Percentiles rank a stretch among this genome's conserved stretches.
These are phyloP conservation scores for Rousettus madagascariensis DNA, from an alignment of 2,797 vertebrate species.

Conservation along the genomic window DNA sequence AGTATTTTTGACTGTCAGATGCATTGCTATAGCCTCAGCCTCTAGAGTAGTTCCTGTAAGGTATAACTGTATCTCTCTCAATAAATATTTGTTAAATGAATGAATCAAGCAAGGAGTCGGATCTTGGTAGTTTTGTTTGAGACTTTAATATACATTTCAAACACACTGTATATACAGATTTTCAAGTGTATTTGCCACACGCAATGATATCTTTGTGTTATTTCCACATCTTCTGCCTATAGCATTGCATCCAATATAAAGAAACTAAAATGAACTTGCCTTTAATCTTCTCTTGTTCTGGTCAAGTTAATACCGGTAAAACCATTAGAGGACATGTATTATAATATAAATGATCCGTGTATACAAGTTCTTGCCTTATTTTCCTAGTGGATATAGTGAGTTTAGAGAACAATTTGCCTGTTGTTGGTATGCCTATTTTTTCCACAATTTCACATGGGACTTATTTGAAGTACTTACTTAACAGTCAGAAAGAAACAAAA, in stretches of 20 bases:
- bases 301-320: not conserved
- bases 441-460: not conserved
- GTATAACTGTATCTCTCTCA: not conserved
- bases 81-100: not conserved
- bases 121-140: not conserved
- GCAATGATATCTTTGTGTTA: not conserved
- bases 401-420: not conserved
- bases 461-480: not conserved
- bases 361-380: not conserved
- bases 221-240: not conserved
- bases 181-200: not conserved
- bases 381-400: not conserved
- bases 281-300: not conserved
- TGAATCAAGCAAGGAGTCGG: not conserved
- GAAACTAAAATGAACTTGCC: slow-evolving; percentile 1
- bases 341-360: not conserved
- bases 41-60: not conserved
- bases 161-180: not conserved
- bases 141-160: not conserved
- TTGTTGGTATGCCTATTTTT: not conserved
- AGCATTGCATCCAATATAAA: not conserved
- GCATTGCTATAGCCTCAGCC: not conserved
- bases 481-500: not conserved
- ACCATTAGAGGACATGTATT: not conserved
- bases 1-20: not conserved